Conservation (phyloP, 2,888 invertebrate genomes). For the Drosophila subquinaria region DNA sequence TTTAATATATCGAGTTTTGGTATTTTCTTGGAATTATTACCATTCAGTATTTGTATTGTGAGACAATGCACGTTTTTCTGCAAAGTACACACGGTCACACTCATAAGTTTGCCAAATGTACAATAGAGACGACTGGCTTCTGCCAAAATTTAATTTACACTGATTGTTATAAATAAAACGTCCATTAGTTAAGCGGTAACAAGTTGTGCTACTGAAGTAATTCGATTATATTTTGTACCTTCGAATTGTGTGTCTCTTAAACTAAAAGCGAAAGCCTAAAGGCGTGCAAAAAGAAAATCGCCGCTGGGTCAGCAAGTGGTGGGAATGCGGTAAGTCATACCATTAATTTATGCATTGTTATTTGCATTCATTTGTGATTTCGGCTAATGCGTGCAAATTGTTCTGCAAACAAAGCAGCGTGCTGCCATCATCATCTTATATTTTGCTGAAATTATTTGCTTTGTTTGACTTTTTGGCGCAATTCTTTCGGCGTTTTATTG, state of each 20-base stretch:
- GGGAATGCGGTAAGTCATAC: slow-evolving; percentile 46
- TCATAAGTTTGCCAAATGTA: slow-evolving; percentile 55
- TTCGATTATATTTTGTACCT: slow-evolving; percentile 1
- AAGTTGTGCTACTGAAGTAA: neutral
- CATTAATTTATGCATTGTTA: slow-evolving; percentile 14
- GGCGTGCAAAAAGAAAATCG: slow-evolving; percentile 42
- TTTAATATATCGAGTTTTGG: neutral
- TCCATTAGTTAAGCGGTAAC: neutral
- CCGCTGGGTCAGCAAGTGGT: slow-evolving; percentile 39
- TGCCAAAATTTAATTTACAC: slow-evolving; percentile 1
- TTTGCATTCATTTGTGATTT: slow-evolving; percentile 23
- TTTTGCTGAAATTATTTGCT: slow-evolving; percentile 45
- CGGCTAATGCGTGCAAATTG: neutral
- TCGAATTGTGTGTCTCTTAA: slow-evolving; percentile 3
- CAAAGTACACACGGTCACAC: slow-evolving; percentile 37
- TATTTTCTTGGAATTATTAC: slow-evolving; percentile 23
- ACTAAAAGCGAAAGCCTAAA: slow-evolving; percentile 4
- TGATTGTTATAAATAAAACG: slow-evolving; percentile 27
- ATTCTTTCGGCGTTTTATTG: slow-evolving; percentile 61
- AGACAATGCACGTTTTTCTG: neutral
- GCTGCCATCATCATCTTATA: slow-evolving; percentile 18
- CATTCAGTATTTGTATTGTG: neutral
- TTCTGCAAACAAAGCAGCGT: slow-evolving; percentile 4
- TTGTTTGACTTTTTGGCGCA: slow-evolving; percentile 81
- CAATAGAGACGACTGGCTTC: slow-evolving; percentile 37